phyloP scores from a whole-genome alignment of 1,140 invertebrate genomes.

The Camponotus vicinus region DNA sequence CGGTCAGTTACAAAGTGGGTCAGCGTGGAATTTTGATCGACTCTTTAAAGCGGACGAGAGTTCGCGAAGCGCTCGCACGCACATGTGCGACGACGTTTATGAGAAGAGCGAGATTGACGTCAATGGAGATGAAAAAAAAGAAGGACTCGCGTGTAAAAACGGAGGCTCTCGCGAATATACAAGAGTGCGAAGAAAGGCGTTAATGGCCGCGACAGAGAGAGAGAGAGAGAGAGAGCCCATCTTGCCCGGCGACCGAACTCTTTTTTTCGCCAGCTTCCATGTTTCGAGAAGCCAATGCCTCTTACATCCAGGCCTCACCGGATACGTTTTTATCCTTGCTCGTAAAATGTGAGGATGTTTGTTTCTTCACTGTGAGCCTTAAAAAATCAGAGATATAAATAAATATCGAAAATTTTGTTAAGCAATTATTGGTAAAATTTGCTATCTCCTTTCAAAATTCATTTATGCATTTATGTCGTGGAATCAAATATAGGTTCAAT shows the following conservation, averaged over 20 bases:
- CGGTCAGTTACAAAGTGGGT: slow-evolving; percentile 49
- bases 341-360: not conserved
- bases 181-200: slow-evolving; percentile 35
- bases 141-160: slow-evolving; percentile 34
- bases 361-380: not conserved
- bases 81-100: slow-evolving; percentile 51
- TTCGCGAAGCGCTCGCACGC: slow-evolving; percentile 4
- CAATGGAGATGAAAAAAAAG: slow-evolving; percentile 36
- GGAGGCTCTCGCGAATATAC: slow-evolving; percentile 11
- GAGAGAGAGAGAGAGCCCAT: not conserved
- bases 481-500: not conserved
- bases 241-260: not conserved
- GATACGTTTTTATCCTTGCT: slow-evolving; percentile 39
- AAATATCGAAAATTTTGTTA: not conserved
- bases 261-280: slow-evolving; percentile 21
- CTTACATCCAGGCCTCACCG: slow-evolving; percentile 35
- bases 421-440: not conserved
- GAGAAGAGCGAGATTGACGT: slow-evolving; percentile 53
- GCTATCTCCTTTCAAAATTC: not conserved
- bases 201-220: slow-evolving; percentile 8
- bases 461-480: not conserved
- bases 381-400: not conserved
- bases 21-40: slow-evolving; percentile 62
- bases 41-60: slow-evolving; percentile 49
- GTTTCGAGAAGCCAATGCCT: slow-evolving; percentile 16